These are phyloP conservation scores for Zalophus californianus DNA, from an alignment of 2,797 vertebrate genomes.

Conservation along the genomic window DNA sequence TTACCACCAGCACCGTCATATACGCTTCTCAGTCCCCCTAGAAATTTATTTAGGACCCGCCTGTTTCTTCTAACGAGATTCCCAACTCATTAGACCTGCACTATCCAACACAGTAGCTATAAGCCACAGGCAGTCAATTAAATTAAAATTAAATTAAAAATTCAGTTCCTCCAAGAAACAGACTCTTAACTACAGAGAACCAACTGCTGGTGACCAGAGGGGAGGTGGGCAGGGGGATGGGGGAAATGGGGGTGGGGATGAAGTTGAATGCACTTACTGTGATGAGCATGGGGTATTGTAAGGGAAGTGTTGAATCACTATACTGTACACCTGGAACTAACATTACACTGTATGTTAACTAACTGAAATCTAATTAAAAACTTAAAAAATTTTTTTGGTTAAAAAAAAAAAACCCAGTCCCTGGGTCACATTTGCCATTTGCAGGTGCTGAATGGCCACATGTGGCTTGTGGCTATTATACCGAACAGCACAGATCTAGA, in stretches of 20 bases:
- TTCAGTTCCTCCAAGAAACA: background rate
- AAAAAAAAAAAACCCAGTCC: background rate
- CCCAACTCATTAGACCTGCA: background rate
- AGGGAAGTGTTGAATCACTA: background rate
- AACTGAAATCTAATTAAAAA: background rate
- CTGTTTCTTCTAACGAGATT: background rate
- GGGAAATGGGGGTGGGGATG: background rate
- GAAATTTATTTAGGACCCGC: background rate
- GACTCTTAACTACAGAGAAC: background rate
- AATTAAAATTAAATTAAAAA: background rate
- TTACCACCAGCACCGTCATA: background rate
- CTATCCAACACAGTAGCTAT: fast-evolving
- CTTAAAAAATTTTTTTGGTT: background rate
- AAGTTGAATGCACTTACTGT: background rate
- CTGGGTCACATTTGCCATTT: background rate
- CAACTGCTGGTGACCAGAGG: background rate
- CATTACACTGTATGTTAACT: background rate
- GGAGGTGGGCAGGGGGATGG: background rate
- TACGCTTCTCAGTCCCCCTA: background rate
- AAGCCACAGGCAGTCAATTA: background rate
- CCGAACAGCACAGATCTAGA: background rate
- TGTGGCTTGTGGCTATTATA: background rate
- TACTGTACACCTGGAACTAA: background rate
- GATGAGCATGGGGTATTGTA: background rate
- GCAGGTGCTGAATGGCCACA: background rate